Base-by-base conservation (phyloP, 2,113 vertebrate genomes). In the Lepidothrix coronata region DNA sequence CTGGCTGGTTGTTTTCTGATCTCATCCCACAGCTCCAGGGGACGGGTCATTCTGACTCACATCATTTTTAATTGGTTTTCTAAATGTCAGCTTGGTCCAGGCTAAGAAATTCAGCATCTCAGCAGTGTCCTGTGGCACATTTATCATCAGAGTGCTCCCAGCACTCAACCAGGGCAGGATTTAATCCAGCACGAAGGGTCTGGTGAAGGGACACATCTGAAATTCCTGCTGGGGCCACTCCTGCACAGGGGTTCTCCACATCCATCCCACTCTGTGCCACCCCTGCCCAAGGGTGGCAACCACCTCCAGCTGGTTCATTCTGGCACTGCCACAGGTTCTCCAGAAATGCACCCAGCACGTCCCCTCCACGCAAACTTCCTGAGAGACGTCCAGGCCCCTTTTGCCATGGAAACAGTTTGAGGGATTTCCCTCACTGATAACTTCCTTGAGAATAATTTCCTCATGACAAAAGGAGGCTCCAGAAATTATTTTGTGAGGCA, bases 201-300 rank as follows among this genome's bases (percentile, higher is more conserved):
- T n/a, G 37, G 12, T 11, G 23, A 21, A 3, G 13, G 57, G 59
- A 15, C 59, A 44, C 1, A 22, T 3, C 21, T 13, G 19, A 20
- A 35, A 77, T 6, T 37, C 44, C 41, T 48, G 27, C 6, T 3
- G 18, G 41, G 23, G 0, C 2, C 15, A 41, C 8, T 15, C 19
- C 66, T 4, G 7, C 1, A 4, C 18, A 1, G 0, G 35, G 62
- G 12, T 24, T 23, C 75, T 12, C 23, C 6, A 3, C 5, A 12
- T 14, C 0, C n/a, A 8, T 8, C 25, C 44, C 48, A 5, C n/a
- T 30, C 49, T 16, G 51, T 15, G 51, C 51, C 48, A 21, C 28
- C 51, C 49, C 35, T 20, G 8, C 37, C 37, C 44, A 44, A 6
- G 6, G 17, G 22, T 0, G 35, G 14, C 9, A 9, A 13, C 49